Base-by-base conservation (phyloP, 2,797 vertebrate genomes). In the Chloroceryle inda region DNA sequence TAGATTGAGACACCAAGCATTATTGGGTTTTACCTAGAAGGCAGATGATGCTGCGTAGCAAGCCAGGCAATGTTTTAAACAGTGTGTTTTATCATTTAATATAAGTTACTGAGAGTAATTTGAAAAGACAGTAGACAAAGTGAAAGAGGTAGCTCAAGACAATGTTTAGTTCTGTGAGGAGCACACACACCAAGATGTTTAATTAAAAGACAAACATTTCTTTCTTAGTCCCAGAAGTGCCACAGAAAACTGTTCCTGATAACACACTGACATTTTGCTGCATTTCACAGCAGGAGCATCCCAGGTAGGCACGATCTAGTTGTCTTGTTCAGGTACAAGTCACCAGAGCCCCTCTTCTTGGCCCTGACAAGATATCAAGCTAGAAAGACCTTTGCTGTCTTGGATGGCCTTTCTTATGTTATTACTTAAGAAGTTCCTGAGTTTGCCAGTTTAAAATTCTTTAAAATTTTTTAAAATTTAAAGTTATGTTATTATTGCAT, bases 21-120 rank as follows among this genome's bases (percentile, higher is more conserved):
- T 94, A 91, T 56, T 89, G 56, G 6, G 10, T 96, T 92, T 83
- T 87, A 87, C 78, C 89, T 85, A 89, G 92, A 88, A 96, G 85
- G 87, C 52, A 87, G 78, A 76, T 63, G 63, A 91, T 53, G 67
- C 50, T 88, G 26, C 67, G 33, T 62, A 91, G 73, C 71, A 92
- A 93, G 81, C 45, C 62, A 81, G 47, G 52, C 24, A 7, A 75
- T 47, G 27, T 80, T 96, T 55, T 44, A 88, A 93, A 88, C 44
- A 1, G 0, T 67, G 27, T 23, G 27, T 85, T 81, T 88, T 86
- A 79, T 86, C 67, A 64, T 82, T 91, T 89, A 88, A 90, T 75
- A n/a, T 49, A 81, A 58, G 52, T 67, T 79, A 37, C 61, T 15
- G 38, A 75, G 66, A 58, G 9, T 72, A 85, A 91, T 92, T 68